phyloP scores from a whole-genome alignment of 2,113 vertebrate species.

The Sander lucioperca region DNA sequence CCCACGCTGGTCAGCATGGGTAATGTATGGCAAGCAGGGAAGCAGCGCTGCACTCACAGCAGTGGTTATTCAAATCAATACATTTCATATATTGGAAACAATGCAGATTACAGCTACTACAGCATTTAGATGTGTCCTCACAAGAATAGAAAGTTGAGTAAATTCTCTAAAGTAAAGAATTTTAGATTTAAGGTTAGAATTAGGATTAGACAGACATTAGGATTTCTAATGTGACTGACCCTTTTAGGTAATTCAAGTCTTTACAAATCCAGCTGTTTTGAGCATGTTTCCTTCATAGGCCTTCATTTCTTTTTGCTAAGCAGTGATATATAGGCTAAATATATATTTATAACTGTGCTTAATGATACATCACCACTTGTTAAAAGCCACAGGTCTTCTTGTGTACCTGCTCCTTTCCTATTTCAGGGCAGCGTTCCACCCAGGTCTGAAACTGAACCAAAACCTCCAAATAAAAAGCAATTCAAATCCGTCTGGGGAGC shows the following conservation, averaged over 20 bases:
- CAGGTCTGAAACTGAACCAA: slow-evolving; percentile 19
- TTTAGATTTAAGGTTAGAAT: slow-evolving; percentile 12
- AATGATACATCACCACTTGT: slow-evolving; percentile 9
- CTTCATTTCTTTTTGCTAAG: background rate
- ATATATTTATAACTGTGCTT: background rate
- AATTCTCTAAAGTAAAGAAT: background rate
- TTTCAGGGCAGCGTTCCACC: slow-evolving; percentile 13
- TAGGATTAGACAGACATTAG: slow-evolving; percentile 34
- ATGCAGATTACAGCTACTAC: background rate
- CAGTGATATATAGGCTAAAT: background rate
- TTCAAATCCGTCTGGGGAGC: slow-evolving; percentile 3
- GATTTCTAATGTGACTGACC: background rate
- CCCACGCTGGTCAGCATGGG: slow-evolving; percentile 31
- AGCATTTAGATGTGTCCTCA: background rate
- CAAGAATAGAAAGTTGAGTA: background rate
- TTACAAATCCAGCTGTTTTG: background rate
- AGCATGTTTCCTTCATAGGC: background rate
- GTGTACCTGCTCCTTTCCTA: slow-evolving; percentile 25
- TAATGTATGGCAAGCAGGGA: slow-evolving; percentile 60
- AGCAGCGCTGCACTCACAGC: slow-evolving; percentile 40
- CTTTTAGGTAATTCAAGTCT: slow-evolving; percentile 19
- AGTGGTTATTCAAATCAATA: background rate
- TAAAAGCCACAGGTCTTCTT: background rate
- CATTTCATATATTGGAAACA: background rate
- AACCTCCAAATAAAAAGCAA: slow-evolving; percentile 17